A percentile compares a stretch with the other conserved stretches of the same genome.
Evolutionary conservation across 2,797 vertebrate species (phyloP).

Genomic region (Vultur gryphus): DNA sequence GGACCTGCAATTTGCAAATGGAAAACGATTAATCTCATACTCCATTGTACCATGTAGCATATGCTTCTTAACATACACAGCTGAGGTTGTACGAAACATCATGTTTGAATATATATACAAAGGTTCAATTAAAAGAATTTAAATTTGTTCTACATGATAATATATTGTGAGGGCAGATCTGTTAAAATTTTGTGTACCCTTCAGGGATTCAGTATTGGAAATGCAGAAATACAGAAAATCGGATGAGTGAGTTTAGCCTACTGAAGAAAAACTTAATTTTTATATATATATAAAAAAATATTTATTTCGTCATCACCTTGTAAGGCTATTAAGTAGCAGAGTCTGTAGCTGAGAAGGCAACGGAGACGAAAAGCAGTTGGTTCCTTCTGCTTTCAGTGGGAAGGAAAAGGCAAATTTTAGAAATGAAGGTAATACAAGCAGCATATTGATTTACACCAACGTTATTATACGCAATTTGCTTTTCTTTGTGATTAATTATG

Average conservation of each 20-base stretch:
- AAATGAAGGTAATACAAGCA: neutral
- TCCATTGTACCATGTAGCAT: neutral
- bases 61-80: neutral
- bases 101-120: neutral
- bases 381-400: neutral
- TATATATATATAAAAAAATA: too few relatives aligned
- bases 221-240: neutral
- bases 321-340: neutral
- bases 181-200: neutral
- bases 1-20: constrained; percentile 61
- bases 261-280: neutral
- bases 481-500: neutral
- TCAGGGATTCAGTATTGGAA: neutral
- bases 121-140: neutral
- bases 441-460: neutral
- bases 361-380: neutral
- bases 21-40: constrained; percentile 12
- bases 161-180: neutral
- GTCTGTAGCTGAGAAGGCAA: neutral
- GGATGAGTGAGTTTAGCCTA: neutral
- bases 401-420: neutral
- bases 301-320: neutral
- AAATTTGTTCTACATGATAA: neutral
- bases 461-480: neutral
- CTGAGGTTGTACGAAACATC: neutral